Conservation (phyloP, 1,140 invertebrate species). For the Solenopsis fugax region DNA sequence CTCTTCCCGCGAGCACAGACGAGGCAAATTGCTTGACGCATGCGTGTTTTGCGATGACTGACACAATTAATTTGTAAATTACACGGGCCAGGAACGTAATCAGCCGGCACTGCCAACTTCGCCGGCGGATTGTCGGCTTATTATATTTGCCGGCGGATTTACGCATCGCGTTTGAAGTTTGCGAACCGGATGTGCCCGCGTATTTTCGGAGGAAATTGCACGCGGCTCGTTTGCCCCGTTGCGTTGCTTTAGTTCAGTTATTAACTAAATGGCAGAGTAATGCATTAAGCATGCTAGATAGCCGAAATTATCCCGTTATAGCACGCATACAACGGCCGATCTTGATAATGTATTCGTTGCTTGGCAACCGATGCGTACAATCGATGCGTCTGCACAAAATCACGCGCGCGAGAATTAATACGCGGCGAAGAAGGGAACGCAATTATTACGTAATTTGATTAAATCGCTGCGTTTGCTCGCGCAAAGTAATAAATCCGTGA, state of each 20-base stretch:
- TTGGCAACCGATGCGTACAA: conserved; percentile 25
- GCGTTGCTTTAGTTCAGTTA: conserved; percentile 42
- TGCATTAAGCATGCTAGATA: conserved; percentile 47
- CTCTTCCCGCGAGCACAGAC: neutral
- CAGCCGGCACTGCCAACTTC: conserved; percentile 19
- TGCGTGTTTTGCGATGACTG: conserved; percentile 10
- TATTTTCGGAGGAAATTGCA: conserved; percentile 30
- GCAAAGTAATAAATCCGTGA: conserved; percentile 4
- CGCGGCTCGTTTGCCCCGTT: neutral
- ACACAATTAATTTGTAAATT: conserved; percentile 57
- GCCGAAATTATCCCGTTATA: conserved; percentile 41
- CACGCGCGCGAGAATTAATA: conserved; percentile 46
- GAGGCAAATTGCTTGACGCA: conserved; percentile 27
- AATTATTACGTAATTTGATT: conserved; percentile 41
- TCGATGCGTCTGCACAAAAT: conserved; percentile 48
- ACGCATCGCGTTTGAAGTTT: conserved; percentile 36
- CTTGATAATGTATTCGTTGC: conserved; percentile 54
- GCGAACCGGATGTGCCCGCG: conserved; percentile 8
- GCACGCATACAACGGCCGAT: conserved; percentile 28
- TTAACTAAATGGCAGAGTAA: conserved; percentile 58
- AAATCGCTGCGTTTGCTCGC: conserved; percentile 24
- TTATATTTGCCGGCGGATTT: conserved; percentile 51
- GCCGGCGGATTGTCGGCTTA: conserved; percentile 26
- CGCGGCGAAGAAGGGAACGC: neutral
- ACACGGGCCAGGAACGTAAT: conserved; percentile 17